These are phyloP conservation scores for Drosophila subquinaria DNA, from an alignment of 2,888 invertebrate species.

Conservation along the genomic window DNA sequence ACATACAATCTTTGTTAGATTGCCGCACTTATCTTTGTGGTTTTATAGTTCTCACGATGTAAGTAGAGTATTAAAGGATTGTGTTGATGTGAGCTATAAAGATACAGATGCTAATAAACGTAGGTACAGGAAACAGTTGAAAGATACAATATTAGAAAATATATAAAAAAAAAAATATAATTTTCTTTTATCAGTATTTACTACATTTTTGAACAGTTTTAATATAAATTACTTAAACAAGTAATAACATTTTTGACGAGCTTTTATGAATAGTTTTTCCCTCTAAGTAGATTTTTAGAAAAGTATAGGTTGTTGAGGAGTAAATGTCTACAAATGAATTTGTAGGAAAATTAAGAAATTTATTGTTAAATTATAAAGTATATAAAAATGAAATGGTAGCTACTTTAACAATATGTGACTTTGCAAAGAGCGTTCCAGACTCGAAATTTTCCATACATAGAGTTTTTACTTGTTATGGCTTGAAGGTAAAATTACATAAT, in stretches of 20 bases:
- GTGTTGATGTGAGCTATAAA: neutral
- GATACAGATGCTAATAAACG: neutral
- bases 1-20: neutral
- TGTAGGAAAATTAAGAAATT: neutral
- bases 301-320: neutral
- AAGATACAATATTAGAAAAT: neutral
- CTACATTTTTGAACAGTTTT: neutral
- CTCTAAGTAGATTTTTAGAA: neutral
- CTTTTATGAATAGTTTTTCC: neutral
- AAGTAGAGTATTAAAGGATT: constrained; percentile 6
- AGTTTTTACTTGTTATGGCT: neutral
- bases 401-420: no score
- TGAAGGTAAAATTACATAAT: neutral
- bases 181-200: neutral
- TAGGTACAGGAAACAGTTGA: neutral
- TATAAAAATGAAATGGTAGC: no score
- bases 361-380: no score
- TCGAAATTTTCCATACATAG: neutral
- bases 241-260: neutral
- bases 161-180: neutral
- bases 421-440: no score
- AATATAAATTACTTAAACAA: neutral
- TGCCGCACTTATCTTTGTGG: constrained; percentile 15
- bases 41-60: constrained; percentile 14
- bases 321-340: no score